Evolutionary conservation across 2,888 invertebrate species (phyloP).

Genomic region (Hofmannophila pseudospretella): DNA sequence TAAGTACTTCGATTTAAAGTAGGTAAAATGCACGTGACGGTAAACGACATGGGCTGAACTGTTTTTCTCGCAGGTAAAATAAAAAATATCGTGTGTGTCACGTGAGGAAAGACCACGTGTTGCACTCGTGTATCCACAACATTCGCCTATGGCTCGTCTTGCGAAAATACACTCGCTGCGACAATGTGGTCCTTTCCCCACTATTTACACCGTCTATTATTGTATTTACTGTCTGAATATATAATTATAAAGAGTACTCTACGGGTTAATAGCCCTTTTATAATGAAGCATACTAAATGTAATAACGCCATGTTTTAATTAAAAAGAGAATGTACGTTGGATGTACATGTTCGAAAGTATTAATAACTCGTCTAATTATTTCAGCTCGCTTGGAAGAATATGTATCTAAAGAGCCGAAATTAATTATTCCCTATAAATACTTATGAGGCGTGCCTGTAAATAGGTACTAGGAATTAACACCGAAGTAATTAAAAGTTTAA

Average conservation of each 20-base stretch:
- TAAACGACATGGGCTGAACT: no score
- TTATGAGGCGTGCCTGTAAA: conserved; percentile 23
- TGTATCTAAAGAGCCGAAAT: conserved; percentile 16
- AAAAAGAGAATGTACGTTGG: conserved; percentile 12
- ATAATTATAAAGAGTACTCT: neutral
- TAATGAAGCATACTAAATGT: conserved; percentile 5
- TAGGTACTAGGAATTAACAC: conserved; percentile 31
- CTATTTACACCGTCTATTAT: no score
- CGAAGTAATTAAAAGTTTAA: conserved; percentile 39
- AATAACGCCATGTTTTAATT: conserved; percentile 3
- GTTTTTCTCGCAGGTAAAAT: no score
- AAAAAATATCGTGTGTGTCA: no score
- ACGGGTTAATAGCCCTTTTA: conserved; percentile 1
- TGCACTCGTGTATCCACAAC: no score
- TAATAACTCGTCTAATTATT: conserved; percentile 29
- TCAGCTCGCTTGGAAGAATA: conserved; percentile 25
- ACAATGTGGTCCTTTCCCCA: no score
- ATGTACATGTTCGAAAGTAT: conserved; percentile 15
- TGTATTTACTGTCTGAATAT: no score
- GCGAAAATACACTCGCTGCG: no score
- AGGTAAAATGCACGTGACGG: no score
- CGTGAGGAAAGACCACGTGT: no score
- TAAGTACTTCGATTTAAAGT: no score
- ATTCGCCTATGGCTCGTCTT: no score
- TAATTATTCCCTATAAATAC: conserved; percentile 27